Percentiles rank a stretch among this genome's conserved stretches.
Conservation (phyloP, 2,113 vertebrate genomes). For the Abramis brama region DNA sequence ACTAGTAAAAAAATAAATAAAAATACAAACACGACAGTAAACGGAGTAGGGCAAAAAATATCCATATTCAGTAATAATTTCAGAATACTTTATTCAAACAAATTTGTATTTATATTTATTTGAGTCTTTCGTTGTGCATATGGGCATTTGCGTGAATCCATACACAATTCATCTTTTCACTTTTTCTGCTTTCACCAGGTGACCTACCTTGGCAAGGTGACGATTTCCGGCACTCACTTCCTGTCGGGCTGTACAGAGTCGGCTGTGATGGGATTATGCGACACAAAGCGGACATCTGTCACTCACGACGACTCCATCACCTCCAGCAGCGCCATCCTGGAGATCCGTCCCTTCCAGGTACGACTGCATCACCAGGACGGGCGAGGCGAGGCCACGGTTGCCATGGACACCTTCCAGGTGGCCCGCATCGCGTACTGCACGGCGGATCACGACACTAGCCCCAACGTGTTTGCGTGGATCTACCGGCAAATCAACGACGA, state of each 20-base stretch:
- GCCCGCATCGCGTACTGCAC: slow-evolving; percentile 99
- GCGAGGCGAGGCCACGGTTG: slow-evolving; percentile 86
- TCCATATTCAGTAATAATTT: not conserved
- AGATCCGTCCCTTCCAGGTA: slow-evolving; percentile 98
- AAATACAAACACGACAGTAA: not conserved
- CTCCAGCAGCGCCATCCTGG: slow-evolving; percentile 83
- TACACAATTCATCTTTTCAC: not conserved
- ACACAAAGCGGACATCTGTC: slow-evolving; percentile 73
- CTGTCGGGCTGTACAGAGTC: slow-evolving; percentile 95
- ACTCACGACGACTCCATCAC: slow-evolving; percentile 76
- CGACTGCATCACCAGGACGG: slow-evolving; percentile 92
- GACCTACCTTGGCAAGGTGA: slow-evolving; percentile 93
- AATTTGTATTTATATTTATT: not conserved
- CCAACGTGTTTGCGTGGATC: slow-evolving; percentile 97
- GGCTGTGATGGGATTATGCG: slow-evolving; percentile 92
- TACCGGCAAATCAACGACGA: slow-evolving; percentile 98
- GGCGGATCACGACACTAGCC: slow-evolving; percentile 91
- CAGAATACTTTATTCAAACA: not conserved
- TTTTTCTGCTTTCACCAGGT: slow-evolving; percentile 77
- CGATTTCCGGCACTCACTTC: slow-evolving; percentile 91
- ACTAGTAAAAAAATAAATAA: not conserved
- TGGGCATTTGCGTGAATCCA: not conserved
- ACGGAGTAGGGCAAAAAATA: not conserved
- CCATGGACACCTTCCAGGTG: slow-evolving; percentile 98
- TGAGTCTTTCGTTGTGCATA: not conserved